phyloP scores from a whole-genome alignment of 2,113 vertebrate species.

The Pongo abelii region DNA sequence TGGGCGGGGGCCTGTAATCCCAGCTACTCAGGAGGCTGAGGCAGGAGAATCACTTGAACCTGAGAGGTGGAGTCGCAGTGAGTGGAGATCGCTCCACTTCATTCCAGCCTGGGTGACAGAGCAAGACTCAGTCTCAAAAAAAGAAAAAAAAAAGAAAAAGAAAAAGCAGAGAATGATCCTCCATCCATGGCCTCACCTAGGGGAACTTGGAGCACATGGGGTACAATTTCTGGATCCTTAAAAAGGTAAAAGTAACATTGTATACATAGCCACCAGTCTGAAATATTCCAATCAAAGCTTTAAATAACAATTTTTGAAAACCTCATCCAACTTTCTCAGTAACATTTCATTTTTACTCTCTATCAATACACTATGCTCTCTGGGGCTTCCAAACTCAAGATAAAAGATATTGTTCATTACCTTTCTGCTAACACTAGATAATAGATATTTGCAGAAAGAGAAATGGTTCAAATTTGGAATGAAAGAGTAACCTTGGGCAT shows the following conservation, averaged over 20 bases:
- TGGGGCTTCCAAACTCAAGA: neutral
- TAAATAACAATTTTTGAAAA: neutral
- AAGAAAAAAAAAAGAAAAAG: no score
- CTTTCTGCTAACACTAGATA: slow-evolving; percentile 26
- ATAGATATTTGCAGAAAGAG: slow-evolving; percentile 25
- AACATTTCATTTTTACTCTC: neutral
- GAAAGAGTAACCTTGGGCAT: slow-evolving; percentile 56
- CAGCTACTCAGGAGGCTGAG: no score
- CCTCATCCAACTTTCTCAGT: neutral
- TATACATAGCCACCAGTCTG: no score
- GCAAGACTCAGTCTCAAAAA: no score
- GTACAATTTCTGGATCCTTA: neutral
- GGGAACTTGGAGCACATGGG: neutral
- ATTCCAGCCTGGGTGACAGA: no score
- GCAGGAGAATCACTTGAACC: no score
- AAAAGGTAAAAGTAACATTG: neutral
- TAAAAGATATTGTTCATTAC: slow-evolving; percentile 35
- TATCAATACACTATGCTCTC: neutral
- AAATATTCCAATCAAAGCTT: neutral
- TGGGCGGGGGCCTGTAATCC: no score
- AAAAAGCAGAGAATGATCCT: neutral
- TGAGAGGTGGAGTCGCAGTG: no score
- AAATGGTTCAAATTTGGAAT: neutral
- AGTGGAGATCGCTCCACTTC: no score
- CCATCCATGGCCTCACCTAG: neutral